These are phyloP conservation scores for Uria lomvia DNA, from an alignment of 2,113 vertebrate species.

Conservation along the genomic window DNA sequence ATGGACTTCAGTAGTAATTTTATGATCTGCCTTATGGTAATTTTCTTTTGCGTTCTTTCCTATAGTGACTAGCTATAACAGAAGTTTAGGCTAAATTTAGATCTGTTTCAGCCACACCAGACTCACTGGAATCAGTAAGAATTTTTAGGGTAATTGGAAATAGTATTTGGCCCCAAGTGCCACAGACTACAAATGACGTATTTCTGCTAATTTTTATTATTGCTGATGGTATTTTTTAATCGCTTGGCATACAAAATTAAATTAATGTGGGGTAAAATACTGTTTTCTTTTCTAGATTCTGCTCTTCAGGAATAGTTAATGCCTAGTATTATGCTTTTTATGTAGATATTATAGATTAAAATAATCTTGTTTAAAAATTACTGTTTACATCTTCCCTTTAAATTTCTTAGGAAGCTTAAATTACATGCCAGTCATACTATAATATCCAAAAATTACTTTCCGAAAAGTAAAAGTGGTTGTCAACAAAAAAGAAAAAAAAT, in stretches of 20 bases:
- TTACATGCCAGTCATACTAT: conserved; percentile 70
- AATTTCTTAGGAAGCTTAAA: conserved; percentile 73
- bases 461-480: conserved; percentile 77
- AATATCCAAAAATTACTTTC: conserved; percentile 77
- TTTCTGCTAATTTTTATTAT: conserved; percentile 47
- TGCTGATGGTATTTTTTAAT: conserved; percentile 9
- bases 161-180: background rate
- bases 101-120: background rate
- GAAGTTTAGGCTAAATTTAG: conserved; percentile 16
- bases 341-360: conserved; percentile 64
- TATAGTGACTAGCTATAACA: background rate
- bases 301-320: conserved; percentile 55
- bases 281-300: conserved; percentile 42
- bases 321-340: conserved; percentile 54
- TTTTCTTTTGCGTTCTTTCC: conserved; percentile 57
- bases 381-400: conserved; percentile 72
- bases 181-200: background rate
- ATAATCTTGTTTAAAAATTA: conserved; percentile 72
- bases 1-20: conserved; percentile 49
- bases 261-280: conserved; percentile 55
- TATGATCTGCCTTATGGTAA: conserved; percentile 38
- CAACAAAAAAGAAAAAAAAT: conserved; percentile 61
- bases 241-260: conserved; percentile 46
- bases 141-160: background rate
- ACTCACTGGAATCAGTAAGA: background rate